Base-by-base conservation (phyloP, 2,888 invertebrate genomes). In the Stratiomys singularior region DNA sequence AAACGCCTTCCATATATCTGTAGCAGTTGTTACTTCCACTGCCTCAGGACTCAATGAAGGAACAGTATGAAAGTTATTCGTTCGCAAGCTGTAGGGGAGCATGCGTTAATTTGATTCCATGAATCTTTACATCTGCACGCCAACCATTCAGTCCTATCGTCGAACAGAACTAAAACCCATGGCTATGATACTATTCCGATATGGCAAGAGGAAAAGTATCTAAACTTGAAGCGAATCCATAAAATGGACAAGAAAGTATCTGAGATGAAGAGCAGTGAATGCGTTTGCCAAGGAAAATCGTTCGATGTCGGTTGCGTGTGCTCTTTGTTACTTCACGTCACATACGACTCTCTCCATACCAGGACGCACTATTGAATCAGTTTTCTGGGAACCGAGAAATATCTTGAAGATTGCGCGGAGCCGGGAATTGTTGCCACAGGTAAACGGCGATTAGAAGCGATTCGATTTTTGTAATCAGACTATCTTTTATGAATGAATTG, bases 401-500 rank as follows among this genome's bases (percentile, higher is more conserved):
- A 15, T 21, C 58, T 60, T 21, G 23, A 9, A 21, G 58, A 25
- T 60, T 60, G 4, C 3, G 23, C 58, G 58, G 58, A 25, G 58
- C 23, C 58, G 23, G 4, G 25, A 21, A 60, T 60, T 60, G 23
- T 21, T 23, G n/a, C n/a, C n/a, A 13, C 58, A 60, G 58, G 58
- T 60, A 60, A 25, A 60, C 13, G 11, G 58, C 13, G 58, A 25
- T 60, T 9, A 60, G 58, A 60, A 1, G 25, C 58, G 18, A 60
- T 60, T 60, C 7, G 58, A 23, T 23, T 21, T 18, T 60, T 60
- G 58, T 25, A 21, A 11, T 11, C n/a, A 60, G 11, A 1, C 58
- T 18, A 5, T 11, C 23, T 60, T 60, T 60, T 25, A 60, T 60
- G 58, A 60, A 60, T 60, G 58, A 60, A 60, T 18, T 60, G 52